Evolutionary conservation across 2,888 invertebrate genomes (phyloP).

Genomic region (Baccha elongata): DNA sequence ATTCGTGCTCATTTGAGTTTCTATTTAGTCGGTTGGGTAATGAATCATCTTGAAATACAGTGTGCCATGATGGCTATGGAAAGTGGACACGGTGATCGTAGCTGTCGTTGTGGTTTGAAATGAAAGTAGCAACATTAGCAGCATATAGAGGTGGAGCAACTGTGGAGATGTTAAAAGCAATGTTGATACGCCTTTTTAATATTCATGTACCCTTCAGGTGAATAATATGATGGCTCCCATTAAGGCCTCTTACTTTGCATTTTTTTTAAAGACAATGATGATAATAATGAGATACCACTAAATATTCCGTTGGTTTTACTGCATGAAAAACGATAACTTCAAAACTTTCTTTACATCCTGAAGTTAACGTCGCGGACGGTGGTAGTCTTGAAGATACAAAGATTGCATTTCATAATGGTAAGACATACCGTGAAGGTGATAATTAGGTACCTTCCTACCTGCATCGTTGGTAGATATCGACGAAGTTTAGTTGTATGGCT

Average conservation of each 20-base stretch:
- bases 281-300: constrained; percentile 7
- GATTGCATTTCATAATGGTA: constrained; percentile 17
- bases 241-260: constrained; percentile 18
- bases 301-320: constrained; percentile 3
- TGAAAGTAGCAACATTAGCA: constrained; percentile 59
- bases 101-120: constrained; percentile 64
- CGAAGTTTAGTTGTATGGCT: too few species aligned
- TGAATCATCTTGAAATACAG: constrained; percentile 66
- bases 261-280: constrained; percentile 29
- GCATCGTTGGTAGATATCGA: too few species aligned
- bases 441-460: constrained; percentile 44
- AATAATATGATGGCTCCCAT: constrained; percentile 42
- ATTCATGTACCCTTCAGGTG: constrained; percentile 67
- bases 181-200: constrained; percentile 45
- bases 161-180: constrained; percentile 19
- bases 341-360: constrained; percentile 59
- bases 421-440: constrained; percentile 41
- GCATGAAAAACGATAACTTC: constrained; percentile 43
- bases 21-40: constrained; percentile 65
- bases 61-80: constrained; percentile 50
- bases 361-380: too few species aligned
- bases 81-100: constrained; percentile 65
- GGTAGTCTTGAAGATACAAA: constrained; percentile 27
- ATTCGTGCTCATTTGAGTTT: constrained; percentile 74
- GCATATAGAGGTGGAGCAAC: not conserved